phyloP scores from a whole-genome alignment of 2,888 invertebrate genomes.

The Dryadula phaetusa region DNA sequence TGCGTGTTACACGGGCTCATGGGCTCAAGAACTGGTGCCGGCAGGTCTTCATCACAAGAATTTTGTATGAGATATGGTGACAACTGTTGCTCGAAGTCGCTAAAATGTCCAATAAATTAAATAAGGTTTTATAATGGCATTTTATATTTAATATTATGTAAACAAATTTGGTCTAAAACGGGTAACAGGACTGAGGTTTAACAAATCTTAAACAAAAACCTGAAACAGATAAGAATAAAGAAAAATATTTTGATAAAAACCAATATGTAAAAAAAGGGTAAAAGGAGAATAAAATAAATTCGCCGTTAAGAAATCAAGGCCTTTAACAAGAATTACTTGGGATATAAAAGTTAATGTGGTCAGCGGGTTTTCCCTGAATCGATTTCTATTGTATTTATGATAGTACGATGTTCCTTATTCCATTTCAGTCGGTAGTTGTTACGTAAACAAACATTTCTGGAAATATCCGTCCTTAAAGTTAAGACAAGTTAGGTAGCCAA shows the following conservation, averaged over 20 bases:
- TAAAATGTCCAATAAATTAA: constrained; percentile 45
- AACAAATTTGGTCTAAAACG: too few species aligned
- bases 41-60: constrained; percentile 69
- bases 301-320: not conserved
- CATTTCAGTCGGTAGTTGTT: not conserved
- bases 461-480: not conserved
- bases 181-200: too few species aligned
- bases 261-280: not conserved
- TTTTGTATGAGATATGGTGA: constrained; percentile 83
- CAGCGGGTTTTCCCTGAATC: constrained; percentile 5
- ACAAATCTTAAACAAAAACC: too few species aligned
- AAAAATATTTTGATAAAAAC: not conserved
- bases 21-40: constrained; percentile 57
- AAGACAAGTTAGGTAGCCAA: not conserved
- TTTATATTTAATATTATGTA: not conserved
- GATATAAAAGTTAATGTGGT: constrained; percentile 17
- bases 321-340: not conserved
- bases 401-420: not conserved
- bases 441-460: not conserved
- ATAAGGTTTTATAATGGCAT: not conserved
- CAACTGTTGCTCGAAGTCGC: constrained; percentile 84
- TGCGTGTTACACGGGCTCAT: constrained; percentile 63
- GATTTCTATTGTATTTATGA: constrained; percentile 1
- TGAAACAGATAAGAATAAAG: too few species aligned
- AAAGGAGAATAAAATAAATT: not conserved